A percentile compares a stretch with the other conserved stretches of the same genome.
Conservation (phyloP, 2,797 vertebrate species). For the Lycodopsis pacificus region DNA sequence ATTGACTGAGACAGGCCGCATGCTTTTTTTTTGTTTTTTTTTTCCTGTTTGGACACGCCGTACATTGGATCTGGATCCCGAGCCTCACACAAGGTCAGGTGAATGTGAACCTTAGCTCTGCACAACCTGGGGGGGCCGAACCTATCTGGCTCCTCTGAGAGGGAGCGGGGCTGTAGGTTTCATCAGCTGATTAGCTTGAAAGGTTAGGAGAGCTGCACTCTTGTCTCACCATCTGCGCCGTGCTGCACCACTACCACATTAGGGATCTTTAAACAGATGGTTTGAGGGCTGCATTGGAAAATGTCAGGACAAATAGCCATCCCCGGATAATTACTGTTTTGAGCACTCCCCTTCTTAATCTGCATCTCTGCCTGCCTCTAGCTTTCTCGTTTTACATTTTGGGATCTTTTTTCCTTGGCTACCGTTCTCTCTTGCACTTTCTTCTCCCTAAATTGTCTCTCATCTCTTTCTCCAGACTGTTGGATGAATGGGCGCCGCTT, state of each 20-base stretch:
- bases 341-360: slow-evolving; percentile 57
- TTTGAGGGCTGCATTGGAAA: slow-evolving; percentile 81
- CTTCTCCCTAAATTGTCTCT: slow-evolving; percentile 24
- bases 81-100: slow-evolving; percentile 50
- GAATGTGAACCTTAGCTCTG: slow-evolving; percentile 70
- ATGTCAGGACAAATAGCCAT: slow-evolving; percentile 86
- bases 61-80: slow-evolving; percentile 19
- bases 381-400: slow-evolving; percentile 39
- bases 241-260: slow-evolving; percentile 76
- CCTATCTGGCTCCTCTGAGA: slow-evolving; percentile 46
- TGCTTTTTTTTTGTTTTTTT: slow-evolving; percentile 10
- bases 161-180: slow-evolving; percentile 59
- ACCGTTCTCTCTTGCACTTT: slow-evolving; percentile 8
- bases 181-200: slow-evolving; percentile 82
- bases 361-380: slow-evolving; percentile 57
- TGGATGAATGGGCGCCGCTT: slow-evolving; percentile 64
- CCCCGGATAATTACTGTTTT: slow-evolving; percentile 82
- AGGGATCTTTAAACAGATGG: slow-evolving; percentile 87
- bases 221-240: slow-evolving; percentile 81
- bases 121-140: slow-evolving; percentile 39
- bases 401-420: slow-evolving; percentile 20
- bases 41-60: not conserved
- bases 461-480: slow-evolving; percentile 42
- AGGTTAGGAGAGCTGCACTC: slow-evolving; percentile 80
- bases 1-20: not conserved